Base-by-base conservation (phyloP, 2,797 vertebrate species). In the Gallinago nigripennis region DNA sequence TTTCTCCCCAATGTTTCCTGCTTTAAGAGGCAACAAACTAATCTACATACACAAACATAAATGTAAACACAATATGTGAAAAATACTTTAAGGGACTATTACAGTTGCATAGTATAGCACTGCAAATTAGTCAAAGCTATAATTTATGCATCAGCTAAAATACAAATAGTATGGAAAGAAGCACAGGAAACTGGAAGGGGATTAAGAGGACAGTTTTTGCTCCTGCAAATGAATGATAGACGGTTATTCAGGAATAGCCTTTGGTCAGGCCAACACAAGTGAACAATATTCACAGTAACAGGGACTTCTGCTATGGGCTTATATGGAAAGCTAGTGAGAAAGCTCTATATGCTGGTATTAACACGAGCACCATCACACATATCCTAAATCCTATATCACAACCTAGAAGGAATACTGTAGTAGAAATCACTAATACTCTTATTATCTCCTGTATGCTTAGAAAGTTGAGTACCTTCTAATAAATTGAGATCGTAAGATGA, bases 401-500 rank as follows among this genome's bases (percentile, higher is more conserved):
- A 21, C 35, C 37, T 81, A 95, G 37, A 77, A 84, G 30, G 53
- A 86, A 82, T 39, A 81, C 10, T 37, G 41, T 85, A 89, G 25
- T 35, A 71, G 73, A 82, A 80, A 77, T 66, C 25, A 66, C 72
- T 68, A 83, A 90, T 69, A 60, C 53, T 65, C 12, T 92, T 92
- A n/a, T 90, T 92, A n/a, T 90, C 37, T 68, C 48, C 56, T 56
- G 18, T 57, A 85, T 16, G 33, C 33, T 92, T 73, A 82, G 21
- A 19, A 87, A 88, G 78, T 94, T 86, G 30, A 95, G 51, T 97
- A 99, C 99, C 98, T 98, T 99, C 99, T 94, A 99, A 97, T 89
- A 98, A 97, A 78, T 97, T 95, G 25, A 97, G 69, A 93, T 99
- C 98, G 6, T 99, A 97, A 96, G 97, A 97, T 58, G 98, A 98